Evolutionary conservation across 92 coral and sea anemone genomes (phyloP).

Genomic region (Parazoanthus darwini): DNA sequence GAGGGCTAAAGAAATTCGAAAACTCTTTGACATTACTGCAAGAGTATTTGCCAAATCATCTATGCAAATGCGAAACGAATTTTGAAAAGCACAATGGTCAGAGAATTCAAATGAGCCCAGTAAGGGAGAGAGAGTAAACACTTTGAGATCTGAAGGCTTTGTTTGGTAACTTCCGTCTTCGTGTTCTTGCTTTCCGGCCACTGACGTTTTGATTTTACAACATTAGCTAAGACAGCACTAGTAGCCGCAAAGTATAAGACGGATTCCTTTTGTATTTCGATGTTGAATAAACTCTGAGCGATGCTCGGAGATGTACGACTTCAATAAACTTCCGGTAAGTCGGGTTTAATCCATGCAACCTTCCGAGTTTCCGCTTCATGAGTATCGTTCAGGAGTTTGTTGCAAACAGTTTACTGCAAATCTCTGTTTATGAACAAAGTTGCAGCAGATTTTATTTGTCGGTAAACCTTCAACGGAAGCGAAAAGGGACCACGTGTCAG

Average conservation of each 20-base stretch:
- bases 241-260: neutral
- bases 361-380: neutral
- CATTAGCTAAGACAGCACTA: neutral
- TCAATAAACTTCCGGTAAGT: conserved; percentile 4
- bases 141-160: conserved; percentile 7
- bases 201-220: neutral
- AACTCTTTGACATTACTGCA: neutral
- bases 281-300: neutral
- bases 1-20: neutral
- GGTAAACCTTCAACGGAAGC: conserved; percentile 2
- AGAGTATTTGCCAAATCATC: neutral
- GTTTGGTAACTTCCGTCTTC: conserved; percentile 32
- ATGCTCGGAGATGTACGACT: neutral
- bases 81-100: neutral
- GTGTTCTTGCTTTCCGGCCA: conserved; percentile 4
- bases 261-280: neutral
- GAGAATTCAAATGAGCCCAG: conserved; percentile 15
- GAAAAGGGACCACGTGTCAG: conserved; percentile 4
- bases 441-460: neutral
- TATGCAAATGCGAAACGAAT: neutral
- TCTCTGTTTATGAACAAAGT: neutral
- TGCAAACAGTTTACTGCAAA: neutral
- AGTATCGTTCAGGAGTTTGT: neutral
- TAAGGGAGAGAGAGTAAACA: neutral
- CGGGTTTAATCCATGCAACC: neutral